Conservation (phyloP, 1,140 invertebrate species). For the Bombus consobrinus region DNA sequence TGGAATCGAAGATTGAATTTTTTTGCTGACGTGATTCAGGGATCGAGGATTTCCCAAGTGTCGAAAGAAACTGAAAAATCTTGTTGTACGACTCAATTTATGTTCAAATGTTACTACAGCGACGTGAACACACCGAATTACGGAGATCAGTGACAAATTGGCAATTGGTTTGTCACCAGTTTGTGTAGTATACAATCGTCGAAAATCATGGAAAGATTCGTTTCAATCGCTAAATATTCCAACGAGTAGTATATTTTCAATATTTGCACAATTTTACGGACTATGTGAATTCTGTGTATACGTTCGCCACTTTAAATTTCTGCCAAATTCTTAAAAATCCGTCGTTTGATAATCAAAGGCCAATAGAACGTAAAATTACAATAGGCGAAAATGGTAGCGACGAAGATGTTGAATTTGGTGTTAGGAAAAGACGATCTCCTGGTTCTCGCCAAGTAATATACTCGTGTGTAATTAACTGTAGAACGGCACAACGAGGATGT, state of each 20-base stretch:
- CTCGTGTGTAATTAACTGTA: conserved; percentile 56
- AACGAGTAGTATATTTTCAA: no score
- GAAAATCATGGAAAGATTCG: no score
- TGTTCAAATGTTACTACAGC: neutral
- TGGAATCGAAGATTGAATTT: neutral
- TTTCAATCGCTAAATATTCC: no score
- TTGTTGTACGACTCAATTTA: neutral
- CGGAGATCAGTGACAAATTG: neutral
- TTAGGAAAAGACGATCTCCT: neutral
- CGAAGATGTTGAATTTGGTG: neutral
- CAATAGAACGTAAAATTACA: no score
- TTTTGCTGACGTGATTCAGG: neutral
- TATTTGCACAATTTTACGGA: no score
- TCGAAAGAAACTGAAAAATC: neutral
- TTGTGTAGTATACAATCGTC: no score
- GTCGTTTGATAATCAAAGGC: no score
- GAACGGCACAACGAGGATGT: conserved; percentile 31
- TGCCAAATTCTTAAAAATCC: no score
- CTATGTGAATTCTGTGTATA: no score
- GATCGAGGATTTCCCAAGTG: neutral
- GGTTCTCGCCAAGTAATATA: conserved; percentile 11
- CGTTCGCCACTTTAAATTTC: no score
- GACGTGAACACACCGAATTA: neutral
- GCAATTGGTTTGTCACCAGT: neutral
- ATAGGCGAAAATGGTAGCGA: no score